A percentile compares a stretch with the other conserved stretches of the same genome.
phyloP scores from a whole-genome alignment of 2,797 vertebrate species.

The Amazonetta brasiliensis region DNA sequence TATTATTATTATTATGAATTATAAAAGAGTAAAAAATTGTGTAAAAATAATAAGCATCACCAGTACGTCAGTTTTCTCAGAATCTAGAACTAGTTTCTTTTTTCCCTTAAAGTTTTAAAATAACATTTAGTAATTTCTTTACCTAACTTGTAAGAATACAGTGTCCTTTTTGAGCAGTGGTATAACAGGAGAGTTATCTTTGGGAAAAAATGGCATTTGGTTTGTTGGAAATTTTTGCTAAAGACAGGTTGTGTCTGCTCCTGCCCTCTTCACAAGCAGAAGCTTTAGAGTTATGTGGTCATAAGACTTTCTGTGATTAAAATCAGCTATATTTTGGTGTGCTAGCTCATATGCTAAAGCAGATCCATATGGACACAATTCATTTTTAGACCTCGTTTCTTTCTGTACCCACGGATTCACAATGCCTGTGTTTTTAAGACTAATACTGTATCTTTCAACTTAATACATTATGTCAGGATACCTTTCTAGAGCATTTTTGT shows the following conservation, averaged over 20 bases:
- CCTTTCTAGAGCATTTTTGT: conserved; percentile 2
- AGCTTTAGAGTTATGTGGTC: not conserved
- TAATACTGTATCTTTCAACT: not conserved
- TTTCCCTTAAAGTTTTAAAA: not conserved
- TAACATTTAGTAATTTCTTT: not conserved
- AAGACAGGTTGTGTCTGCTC: not conserved
- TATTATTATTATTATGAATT: not conserved
- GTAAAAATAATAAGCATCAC: not conserved
- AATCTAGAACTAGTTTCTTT: not conserved
- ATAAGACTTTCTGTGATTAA: not conserved
- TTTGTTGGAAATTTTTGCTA: not conserved
- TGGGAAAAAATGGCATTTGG: not conserved
- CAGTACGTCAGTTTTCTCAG: not conserved
- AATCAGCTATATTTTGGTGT: not conserved
- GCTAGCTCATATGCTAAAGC: not conserved
- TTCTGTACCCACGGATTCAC: not conserved
- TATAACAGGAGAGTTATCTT: not conserved
- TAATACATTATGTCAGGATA: not conserved
- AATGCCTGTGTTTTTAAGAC: not conserved
- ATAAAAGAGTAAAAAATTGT: not conserved
- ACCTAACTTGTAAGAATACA: not conserved
- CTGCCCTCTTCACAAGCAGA: not conserved
- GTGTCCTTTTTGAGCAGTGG: not conserved
- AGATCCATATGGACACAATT: not conserved
- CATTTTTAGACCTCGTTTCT: not conserved